Conservation (phyloP, 1,140 invertebrate species). For the Chironomus tepperi region DNA sequence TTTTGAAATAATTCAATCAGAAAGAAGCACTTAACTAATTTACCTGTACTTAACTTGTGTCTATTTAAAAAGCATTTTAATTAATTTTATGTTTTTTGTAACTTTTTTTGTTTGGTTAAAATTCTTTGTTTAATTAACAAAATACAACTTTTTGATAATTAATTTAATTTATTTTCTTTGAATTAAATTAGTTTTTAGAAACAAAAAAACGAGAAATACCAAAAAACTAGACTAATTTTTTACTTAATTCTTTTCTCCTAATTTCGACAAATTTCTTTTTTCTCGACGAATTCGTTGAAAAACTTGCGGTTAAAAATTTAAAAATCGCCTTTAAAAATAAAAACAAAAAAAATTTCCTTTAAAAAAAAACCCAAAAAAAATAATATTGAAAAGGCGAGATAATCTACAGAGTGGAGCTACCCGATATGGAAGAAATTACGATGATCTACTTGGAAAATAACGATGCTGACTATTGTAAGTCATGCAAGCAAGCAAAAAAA, state of each 20-base stretch:
- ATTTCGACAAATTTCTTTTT: constrained; percentile 24
- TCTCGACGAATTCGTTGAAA: background rate
- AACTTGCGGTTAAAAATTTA: background rate
- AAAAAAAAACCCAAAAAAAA: background rate
- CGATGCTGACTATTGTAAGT: constrained; percentile 60
- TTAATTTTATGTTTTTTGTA: too few species aligned
- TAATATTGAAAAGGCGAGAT: constrained; percentile 55
- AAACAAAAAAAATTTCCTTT: constrained; percentile 24
- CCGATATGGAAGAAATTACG: constrained; percentile 81
- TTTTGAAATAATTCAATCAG: too few species aligned
- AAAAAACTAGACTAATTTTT: constrained; percentile 1
- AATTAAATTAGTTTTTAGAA: background rate
- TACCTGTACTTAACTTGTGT: too few species aligned
- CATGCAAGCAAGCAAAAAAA: constrained; percentile 43
- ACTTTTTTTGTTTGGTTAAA: too few species aligned
- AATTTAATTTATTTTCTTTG: background rate
- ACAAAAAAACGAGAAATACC: background rate
- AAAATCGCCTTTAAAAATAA: constrained; percentile 12
- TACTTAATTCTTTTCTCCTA: constrained; percentile 17
- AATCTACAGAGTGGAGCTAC: constrained; percentile 81
- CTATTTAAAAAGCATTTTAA: too few species aligned
- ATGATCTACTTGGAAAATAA: constrained; percentile 78
- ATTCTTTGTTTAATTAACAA: too few species aligned
- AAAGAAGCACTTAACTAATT: too few species aligned
- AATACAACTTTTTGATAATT: too few species aligned